Conservation (phyloP, 2,797 vertebrate species). For the Prunella strophiata region DNA sequence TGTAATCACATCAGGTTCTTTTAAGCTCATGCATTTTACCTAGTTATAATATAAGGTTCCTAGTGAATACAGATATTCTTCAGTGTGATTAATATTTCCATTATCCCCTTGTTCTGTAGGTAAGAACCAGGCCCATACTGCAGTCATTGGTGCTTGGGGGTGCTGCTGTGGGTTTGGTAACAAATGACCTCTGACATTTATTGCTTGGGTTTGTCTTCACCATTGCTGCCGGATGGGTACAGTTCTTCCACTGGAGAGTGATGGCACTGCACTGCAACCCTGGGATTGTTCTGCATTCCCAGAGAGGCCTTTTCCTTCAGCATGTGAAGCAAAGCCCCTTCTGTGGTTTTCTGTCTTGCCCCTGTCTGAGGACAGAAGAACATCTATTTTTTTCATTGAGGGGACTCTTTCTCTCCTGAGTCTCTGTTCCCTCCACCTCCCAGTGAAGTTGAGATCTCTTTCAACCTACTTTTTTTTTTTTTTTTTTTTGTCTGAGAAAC, state of each 20-base stretch:
- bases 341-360: not conserved
- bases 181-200: not conserved
- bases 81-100: not conserved
- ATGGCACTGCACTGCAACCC: not conserved
- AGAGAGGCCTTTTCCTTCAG: not conserved
- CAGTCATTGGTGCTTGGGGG: accelerated
- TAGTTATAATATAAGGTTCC: not conserved
- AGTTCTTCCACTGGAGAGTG: not conserved
- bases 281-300: not conserved
- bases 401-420: not conserved
- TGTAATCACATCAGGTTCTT: not conserved
- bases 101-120: not conserved
- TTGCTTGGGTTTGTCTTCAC: not conserved
- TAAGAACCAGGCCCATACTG: not conserved
- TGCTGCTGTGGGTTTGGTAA: not conserved
- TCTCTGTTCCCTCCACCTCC: not conserved
- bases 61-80: not conserved
- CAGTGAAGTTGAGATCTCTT: not conserved
- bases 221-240: not conserved
- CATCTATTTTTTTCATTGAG: not conserved
- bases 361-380: not conserved
- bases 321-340: not conserved
- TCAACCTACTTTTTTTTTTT: not conserved
- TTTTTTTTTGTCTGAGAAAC: not conserved
- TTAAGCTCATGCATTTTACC: not conserved